Conservation (phyloP, 2,888 invertebrate species). For the Hipparchia semele region DNA sequence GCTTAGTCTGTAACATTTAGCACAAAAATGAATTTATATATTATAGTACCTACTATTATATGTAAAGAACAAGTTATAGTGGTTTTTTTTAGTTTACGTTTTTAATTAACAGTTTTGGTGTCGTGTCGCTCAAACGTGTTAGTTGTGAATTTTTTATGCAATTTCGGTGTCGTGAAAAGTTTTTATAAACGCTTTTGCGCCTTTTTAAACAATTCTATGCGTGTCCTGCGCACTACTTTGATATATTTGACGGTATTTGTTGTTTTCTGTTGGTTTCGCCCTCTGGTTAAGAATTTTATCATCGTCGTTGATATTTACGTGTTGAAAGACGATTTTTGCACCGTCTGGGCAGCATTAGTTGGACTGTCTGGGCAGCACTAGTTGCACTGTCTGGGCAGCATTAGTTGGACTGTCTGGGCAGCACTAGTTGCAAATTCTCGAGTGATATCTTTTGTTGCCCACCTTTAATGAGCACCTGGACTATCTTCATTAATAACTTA, state of each 20-base stretch:
- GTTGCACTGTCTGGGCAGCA: too few species aligned
- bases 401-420: too few species aligned
- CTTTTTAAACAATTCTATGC: constrained; percentile 61
- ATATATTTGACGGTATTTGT: constrained; percentile 29
- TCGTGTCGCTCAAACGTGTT: constrained; percentile 58
- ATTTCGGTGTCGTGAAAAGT: constrained; percentile 73
- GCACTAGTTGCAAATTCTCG: too few species aligned
- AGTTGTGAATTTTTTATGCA: constrained; percentile 65
- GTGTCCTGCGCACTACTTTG: constrained; percentile 39
- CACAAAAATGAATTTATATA: constrained; percentile 36
- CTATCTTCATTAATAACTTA: too few species aligned
- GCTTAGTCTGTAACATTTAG: constrained; percentile 18
- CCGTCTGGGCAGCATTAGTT: too few species aligned
- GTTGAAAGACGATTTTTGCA: too few species aligned
- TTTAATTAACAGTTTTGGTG: constrained; percentile 46
- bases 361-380: too few species aligned
- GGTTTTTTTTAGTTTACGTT: constrained; percentile 24
- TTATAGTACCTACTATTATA: constrained; percentile 1
- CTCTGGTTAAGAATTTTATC: neutral
- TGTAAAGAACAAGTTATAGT: constrained; percentile 21
- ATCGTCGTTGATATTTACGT: too few species aligned
- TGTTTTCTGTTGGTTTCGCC: constrained; percentile 23
- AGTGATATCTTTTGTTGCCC: too few species aligned
- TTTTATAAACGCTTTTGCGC: constrained; percentile 81
- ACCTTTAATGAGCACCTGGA: too few species aligned